Evolutionary conservation across 2,113 vertebrate species (phyloP), one percentile per base, ranked within the genome.

Genomic region (Trematocara nigrifrons): DNA sequence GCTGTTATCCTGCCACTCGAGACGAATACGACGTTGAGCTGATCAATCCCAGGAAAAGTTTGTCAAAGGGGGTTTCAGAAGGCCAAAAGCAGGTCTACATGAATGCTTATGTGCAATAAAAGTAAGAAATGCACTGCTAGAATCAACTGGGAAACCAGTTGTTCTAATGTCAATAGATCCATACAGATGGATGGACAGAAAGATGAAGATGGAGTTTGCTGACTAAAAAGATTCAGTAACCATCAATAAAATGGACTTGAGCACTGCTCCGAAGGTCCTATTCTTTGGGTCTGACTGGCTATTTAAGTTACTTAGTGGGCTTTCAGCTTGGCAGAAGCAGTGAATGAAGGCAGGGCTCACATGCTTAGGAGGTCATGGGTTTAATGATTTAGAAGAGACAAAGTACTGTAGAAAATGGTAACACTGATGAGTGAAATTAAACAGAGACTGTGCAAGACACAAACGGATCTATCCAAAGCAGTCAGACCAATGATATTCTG

Each of bases 21-120:
- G 71, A 57, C 3, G 3, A 82, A 53, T 47, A n/a, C 7, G 42
- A 87, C 0, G 7, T 42, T 29, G 78, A 81, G 82, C 80, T 79
- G 81, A 95, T 95, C 89, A 90, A 94, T 94, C 90, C 54, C 45
- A 89, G 78, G 80, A 77, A 81, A 76, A 52, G 57, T 47, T 29
- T 56, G 29, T 59, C 77, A 10, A 82, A 87, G 92, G 12, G 92
- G 84, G 54, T 15, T 90, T 79, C 85, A 83, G 69, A 49, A 64
- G 45, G 49, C 84, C 80, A 11, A 5, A 80, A 83, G 79, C 71
- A 82, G 35, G 81, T 59, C 74, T 57, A 61, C 52, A 81, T 5
- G 6, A 76, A 87, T 86, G 66, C 91, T 92, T 92, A 83, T 87
- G 64, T 56, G 56, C 87, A 86, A 87, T 90, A 86, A 92, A 82